phyloP scores from a whole-genome alignment of 2,797 vertebrate species.

The Sebastes oblongus region DNA sequence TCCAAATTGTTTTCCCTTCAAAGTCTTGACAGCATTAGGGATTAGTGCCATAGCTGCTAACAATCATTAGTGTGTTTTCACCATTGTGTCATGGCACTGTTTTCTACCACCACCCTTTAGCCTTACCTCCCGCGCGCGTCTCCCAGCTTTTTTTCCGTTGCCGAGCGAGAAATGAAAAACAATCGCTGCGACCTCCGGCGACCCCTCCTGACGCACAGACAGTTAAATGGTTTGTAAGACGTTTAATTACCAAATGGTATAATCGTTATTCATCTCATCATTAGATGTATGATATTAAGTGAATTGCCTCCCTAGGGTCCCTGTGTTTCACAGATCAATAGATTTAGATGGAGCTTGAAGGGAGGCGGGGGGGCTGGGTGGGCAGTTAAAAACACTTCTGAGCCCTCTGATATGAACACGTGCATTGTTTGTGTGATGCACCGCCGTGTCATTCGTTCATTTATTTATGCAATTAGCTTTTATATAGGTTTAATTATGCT shows the following conservation, averaged over 20 bases:
- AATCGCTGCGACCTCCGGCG: slow-evolving; percentile 84
- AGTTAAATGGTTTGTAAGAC: slow-evolving; percentile 96
- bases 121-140: slow-evolving; percentile 34
- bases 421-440: slow-evolving; percentile 76
- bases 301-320: slow-evolving; percentile 92
- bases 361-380: slow-evolving; percentile 29
- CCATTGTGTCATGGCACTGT: slow-evolving; percentile 69
- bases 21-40: slow-evolving; percentile 74
- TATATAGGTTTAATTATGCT: slow-evolving; percentile 81
- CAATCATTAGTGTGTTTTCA: slow-evolving; percentile 78
- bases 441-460: slow-evolving; percentile 66
- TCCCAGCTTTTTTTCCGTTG: slow-evolving; percentile 20
- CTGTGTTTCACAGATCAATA: slow-evolving; percentile 97
- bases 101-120: slow-evolving; percentile 36
- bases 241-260: slow-evolving; percentile 98
- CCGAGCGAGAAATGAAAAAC: slow-evolving; percentile 78
- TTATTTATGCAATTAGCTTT: slow-evolving; percentile 80
- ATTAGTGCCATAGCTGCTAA: slow-evolving; percentile 76
- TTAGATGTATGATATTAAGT: slow-evolving; percentile 96
- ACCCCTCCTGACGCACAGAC: slow-evolving; percentile 87
- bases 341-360: slow-evolving; percentile 90
- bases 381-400: slow-evolving; percentile 82
- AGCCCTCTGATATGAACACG: slow-evolving; percentile 69
- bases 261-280: slow-evolving; percentile 97
- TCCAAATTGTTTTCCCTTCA: slow-evolving; percentile 73